These are phyloP conservation scores for Aphidoletes aphidimyza DNA, from an alignment of 2,888 invertebrate species.

Conservation along the genomic window DNA sequence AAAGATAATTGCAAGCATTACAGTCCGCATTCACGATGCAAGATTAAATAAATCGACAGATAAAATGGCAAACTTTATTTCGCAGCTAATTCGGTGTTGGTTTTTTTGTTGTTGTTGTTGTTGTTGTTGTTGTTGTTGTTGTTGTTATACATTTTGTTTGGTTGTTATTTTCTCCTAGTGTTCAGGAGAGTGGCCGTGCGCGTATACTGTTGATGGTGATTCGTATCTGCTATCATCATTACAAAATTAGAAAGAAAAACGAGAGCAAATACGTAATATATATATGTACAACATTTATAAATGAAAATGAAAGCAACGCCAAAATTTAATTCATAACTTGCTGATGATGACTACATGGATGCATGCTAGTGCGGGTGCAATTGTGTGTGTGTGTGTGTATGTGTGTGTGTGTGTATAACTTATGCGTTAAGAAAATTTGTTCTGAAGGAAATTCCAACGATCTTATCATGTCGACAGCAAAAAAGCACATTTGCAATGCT, in stretches of 20 bases:
- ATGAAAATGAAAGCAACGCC: neutral
- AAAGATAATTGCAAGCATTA: conserved; percentile 40
- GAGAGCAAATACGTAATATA: too few relatives aligned
- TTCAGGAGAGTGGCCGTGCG: too few relatives aligned
- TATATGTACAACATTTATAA: neutral
- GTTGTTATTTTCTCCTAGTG: too few relatives aligned
- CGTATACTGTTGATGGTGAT: neutral
- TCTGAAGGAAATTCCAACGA: conserved; percentile 24
- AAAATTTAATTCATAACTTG: conserved; percentile 30
- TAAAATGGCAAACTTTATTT: conserved; percentile 25
- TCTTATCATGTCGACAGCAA: conserved; percentile 8
- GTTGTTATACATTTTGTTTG: too few relatives aligned
- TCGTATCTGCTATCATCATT: neutral
- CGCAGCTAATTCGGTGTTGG: neutral
- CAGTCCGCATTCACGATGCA: neutral
- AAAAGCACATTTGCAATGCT: neutral
- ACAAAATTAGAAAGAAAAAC: neutral
- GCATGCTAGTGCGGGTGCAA: too few relatives aligned
- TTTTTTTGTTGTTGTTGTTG: neutral
- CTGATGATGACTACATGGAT: conserved; percentile 7
- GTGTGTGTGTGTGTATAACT: neutral
- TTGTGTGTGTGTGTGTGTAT: too few relatives aligned
- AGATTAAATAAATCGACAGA: conserved; percentile 42
- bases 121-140: too few relatives aligned
- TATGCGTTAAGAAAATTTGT: conserved; percentile 33